Evolutionary conservation across 2,888 invertebrate species (phyloP), one percentile per base, ranked within the genome.

Genomic region (Epiblema foenella): DNA sequence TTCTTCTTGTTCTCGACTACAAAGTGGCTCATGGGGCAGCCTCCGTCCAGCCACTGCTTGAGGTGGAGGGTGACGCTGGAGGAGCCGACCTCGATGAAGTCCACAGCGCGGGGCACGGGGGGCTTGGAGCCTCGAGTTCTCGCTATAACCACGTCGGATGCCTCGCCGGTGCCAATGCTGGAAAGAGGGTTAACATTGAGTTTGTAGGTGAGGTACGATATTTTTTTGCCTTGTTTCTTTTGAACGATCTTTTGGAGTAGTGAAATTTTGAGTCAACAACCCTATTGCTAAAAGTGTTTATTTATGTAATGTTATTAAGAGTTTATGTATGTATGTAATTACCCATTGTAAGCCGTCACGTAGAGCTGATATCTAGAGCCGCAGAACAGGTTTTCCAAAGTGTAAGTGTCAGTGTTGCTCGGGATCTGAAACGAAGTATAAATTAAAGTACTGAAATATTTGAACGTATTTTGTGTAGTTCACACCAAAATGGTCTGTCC

Each of bases 1-100:
- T 97, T 97, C 89, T 97, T 97, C 91, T 98, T 98, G 86, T 98
- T 97, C 90, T 98, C 98, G 63, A 99, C 97, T 75, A 98, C 98
- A 87, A 98, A 99, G 87, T 98, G 98, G 75, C 97, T 95, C 97
- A 99, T 98, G 18, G 98, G 97, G 86, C 99, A 99, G 73, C 98
- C 98, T 68, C 98, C 98, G 87, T 98, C 98, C 73, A 97, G 96
- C 99, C 99, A 99, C 75, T 98, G 97, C 82, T 96, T 97, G 78
- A 99, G 95, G 85, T 98, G 98, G 75, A 99, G 94, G 2, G 97
- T 97, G 64, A 98, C 97, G 78, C 98, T 98, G 75, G 98, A 98
- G n/a, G 98, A 97, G 33, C 98, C 98, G 0, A 98, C 97, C 85
- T 98, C 97, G 85, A 99, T 97, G 88, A 99, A 97, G 86, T 97